phyloP scores from a whole-genome alignment of 1,140 invertebrate species.

The Pemphigus obesinymphae region DNA sequence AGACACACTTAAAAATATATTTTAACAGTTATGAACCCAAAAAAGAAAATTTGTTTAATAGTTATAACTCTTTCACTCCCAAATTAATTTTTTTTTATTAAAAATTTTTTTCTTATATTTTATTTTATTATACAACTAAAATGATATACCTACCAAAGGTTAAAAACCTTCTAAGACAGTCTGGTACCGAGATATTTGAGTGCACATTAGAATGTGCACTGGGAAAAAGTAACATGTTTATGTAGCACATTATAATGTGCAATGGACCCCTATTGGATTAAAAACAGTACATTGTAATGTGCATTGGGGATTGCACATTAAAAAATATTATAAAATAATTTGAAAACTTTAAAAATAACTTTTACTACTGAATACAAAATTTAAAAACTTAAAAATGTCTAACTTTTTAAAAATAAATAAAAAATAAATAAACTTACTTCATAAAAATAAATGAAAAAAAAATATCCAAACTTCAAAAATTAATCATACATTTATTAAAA shows the following conservation, averaged over 20 bases:
- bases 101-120: neutral
- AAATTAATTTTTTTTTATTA: neutral
- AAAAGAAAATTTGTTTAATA: neutral
- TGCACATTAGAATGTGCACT: neutral
- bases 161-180: neutral
- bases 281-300: neutral
- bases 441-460: neutral
- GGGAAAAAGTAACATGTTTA: neutral
- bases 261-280: neutral
- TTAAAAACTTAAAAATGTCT: neutral
- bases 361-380: neutral
- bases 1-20: neutral
- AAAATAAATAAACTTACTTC: neutral
- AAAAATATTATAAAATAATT: neutral
- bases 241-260: neutral
- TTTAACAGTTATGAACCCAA: neutral
- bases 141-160: neutral
- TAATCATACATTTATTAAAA: neutral
- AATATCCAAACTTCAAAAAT: neutral
- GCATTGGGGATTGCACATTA: neutral
- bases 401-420: neutral
- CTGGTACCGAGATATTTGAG: neutral
- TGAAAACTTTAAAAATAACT: neutral
- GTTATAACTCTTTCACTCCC: neutral
- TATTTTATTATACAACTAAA: neutral